Evolutionary conservation across 1,140 invertebrate species (phyloP), one percentile per base, ranked within the genome.

Genomic region (Magallana angulata): DNA sequence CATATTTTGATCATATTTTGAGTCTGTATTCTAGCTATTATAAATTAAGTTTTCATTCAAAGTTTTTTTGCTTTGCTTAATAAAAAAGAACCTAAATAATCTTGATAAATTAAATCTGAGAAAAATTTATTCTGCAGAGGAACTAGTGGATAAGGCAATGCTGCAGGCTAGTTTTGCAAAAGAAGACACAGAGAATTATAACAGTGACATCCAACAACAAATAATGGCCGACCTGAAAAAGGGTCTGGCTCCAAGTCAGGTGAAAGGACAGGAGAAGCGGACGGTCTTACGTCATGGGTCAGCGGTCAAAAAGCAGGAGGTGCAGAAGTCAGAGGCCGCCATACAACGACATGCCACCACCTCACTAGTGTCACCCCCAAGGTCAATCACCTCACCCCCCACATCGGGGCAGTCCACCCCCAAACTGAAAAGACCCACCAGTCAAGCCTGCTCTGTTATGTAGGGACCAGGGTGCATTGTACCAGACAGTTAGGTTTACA

Each of bases 381-480:
- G 57, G 5, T 57, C 16, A 18, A 56, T 24, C 81, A 82, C 14
- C 5, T 57, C 48, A 57, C 81, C 48, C 56, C 81, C 8, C 16
- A 57, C 14, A 14, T 57, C 56, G 9, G 48, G 81, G 56, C 18
- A 57, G 16, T 57, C 81, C 5, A 82, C 56, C 1, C 81, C 81
- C 18, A 82, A 82, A 57, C 0, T 82, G 9, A 82, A 82, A 14
- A 57, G 81, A n/a, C 81, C 81, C 1, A 82, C 81, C 56, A 82
- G 81, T 82, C 81, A 82, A 12, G 81, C 81, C 16, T 82, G 81
- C 18, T 57, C 16, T 82, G 81, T 82, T 16, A 82, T 82, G 81
- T 82, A 16, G 36, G 14, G 4, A 30, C 24, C 7, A 1, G 11
- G 68, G 11, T 8, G 1, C 24, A 48, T 48, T 7, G 7, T 18